These are phyloP conservation scores for Aphodius granarius DNA, from an alignment of 2,888 invertebrate species.

Conservation along the genomic window DNA sequence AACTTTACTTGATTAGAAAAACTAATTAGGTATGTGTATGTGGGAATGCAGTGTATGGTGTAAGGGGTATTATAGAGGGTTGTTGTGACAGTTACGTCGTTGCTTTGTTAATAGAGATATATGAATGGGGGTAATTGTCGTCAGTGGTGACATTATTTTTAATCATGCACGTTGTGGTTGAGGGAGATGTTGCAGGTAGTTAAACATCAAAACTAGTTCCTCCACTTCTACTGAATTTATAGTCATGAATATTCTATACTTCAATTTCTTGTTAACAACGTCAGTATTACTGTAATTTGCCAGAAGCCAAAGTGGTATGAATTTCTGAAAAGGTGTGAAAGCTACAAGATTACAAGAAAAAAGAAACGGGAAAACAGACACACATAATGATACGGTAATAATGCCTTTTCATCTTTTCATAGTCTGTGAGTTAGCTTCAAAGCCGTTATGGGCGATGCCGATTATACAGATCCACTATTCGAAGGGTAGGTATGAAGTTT, in stretches of 20 bases:
- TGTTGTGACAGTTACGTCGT: neutral
- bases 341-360: no score
- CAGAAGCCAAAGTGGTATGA: no score
- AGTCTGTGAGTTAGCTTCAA: neutral
- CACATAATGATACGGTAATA: constrained; percentile 8
- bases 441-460: constrained; percentile 8
- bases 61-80: neutral
- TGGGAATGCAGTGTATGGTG: neutral
- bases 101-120: neutral
- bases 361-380: neutral
- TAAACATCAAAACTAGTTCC: no score
- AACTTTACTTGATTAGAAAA: neutral
- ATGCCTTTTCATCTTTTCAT: constrained; percentile 2
- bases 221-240: no score
- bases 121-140: neutral
- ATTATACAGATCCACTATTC: constrained; percentile 13
- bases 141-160: neutral
- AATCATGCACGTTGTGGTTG: neutral
- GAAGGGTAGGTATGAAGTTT: constrained; percentile 4
- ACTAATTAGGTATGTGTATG: neutral
- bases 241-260: no score
- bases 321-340: no score
- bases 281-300: no score
- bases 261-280: no score
- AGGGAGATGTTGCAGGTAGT: no score